Evolutionary conservation across 2,797 vertebrate genomes (phyloP), one percentile per base, ranked within the genome.

Genomic region (Phalloptychus januarius): DNA sequence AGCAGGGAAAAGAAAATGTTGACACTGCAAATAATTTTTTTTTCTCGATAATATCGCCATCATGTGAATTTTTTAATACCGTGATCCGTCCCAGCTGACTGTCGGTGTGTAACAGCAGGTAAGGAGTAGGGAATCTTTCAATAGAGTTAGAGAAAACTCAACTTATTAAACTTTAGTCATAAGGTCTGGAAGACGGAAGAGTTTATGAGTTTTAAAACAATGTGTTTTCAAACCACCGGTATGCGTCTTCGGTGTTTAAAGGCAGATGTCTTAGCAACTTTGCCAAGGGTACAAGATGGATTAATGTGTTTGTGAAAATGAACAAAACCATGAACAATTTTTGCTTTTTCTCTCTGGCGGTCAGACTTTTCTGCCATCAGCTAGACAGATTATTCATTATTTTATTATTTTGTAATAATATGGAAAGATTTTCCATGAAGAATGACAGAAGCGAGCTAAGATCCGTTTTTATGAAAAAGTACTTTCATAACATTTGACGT

Each of bases 401-500:
- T 86, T 63, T 83, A 63, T 77, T 74, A 69, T 88, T 90, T 85
- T 85, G 77, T 87, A 86, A 89, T 87, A 88, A 89, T 79, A 75
- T 82, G 52, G 81, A 56, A 76, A 50, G 78, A 85, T 86, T 87
- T 87, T 90, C 81, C 78, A 90, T 86, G 83, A 89, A 79, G 38
- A 86, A 88, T 86, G 76, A 71, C 85, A 72, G 79, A 82, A 72
- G 79, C 81, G 65, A 85, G 77, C 52, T 45, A 5, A 86, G 83
- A 89, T 88, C 79, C 82, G 72, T 84, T 92, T 92, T 89, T 87
- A 91, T 91, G 89, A 87, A 89, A 87, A 77, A 38, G 75, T 42
- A 54, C 81, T 92, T 93, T 93, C 85, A 91, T 91, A 90, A 86
- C 76, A 85, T 90, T 83, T 81, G 76, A 89, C 80, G 79, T 83